Evolutionary conservation across 2,888 invertebrate genomes (phyloP).

Genomic region (Opisthograptis luteolata): DNA sequence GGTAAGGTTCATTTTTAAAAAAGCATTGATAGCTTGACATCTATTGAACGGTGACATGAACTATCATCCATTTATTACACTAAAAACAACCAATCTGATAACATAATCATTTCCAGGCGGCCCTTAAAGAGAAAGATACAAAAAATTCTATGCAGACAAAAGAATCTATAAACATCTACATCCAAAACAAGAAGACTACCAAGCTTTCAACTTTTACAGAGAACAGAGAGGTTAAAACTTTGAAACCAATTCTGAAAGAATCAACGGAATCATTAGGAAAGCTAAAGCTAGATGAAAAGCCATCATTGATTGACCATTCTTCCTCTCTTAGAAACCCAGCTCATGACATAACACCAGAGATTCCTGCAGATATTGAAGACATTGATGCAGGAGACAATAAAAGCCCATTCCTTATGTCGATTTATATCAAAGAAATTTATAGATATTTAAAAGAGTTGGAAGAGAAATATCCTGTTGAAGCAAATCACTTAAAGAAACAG

Average conservation of each 20-base stretch:
- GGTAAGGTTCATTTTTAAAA: constrained; percentile 44
- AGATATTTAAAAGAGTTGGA: constrained; percentile 91
- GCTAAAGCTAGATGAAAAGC: constrained; percentile 48
- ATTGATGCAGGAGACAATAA: constrained; percentile 90
- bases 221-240: constrained; percentile 39
- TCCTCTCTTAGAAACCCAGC: no score
- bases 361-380: constrained; percentile 84
- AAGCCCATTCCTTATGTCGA: constrained; percentile 91
- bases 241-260: constrained; percentile 64
- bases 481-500: constrained; percentile 88
- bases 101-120: constrained; percentile 50
- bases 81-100: not conserved
- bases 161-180: constrained; percentile 49
- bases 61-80: no score
- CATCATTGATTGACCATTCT: constrained; percentile 20
- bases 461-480: constrained; percentile 85
- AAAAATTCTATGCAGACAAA: constrained; percentile 61
- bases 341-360: constrained; percentile 38
- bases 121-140: constrained; percentile 63
- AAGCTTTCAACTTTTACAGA: constrained; percentile 60
- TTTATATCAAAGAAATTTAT: constrained; percentile 96
- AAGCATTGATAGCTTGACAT: no score
- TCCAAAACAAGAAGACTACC: constrained; percentile 59
- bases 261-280: constrained; percentile 68
- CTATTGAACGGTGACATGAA: no score